Evolutionary conservation across 2,888 invertebrate species (phyloP), one percentile per base, ranked within the genome.

Genomic region (Dolichopus griseipennis): DNA sequence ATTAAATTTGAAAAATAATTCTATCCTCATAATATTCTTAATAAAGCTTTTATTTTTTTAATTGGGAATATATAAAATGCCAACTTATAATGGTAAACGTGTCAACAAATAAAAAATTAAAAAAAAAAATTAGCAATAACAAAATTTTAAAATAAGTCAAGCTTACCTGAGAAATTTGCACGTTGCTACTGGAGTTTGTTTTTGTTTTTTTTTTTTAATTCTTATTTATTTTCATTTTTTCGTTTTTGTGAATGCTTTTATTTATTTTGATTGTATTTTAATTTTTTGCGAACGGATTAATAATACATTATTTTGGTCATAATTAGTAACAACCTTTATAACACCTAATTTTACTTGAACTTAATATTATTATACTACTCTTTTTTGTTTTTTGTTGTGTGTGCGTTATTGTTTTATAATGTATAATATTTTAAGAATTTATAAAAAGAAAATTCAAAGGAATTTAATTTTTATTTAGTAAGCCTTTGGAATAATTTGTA

Each of bases 81-180:
- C 52, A 52, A 52, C 52, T n/a, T 52, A 52, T 37, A 52, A 52
- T 12, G 52, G 15, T 18, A 52, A 12, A 52, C 52, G 52, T 52
- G 52, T 52, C 52, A 52, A 52, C 5, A 18, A 52, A 37, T 9
- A 52, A 52, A 52, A 52, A n/a, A 6, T 6, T 12, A 2, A 6
- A 52, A 52, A 52, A 52, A 12, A 52, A 52, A 52, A 41, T 2
- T 12, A 41, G 8, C 27, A 27, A 15, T 12, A 41, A 41, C 27
- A 27, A 27, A 27, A 27, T 27, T 27, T 41, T 9, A 41, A 41
- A 41, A 41, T 41, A 52, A 52, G 6, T 52, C 18, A 18, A 18
- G 18, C 52, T 52, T 52, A 52, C 52, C 52, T 52, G 52, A 52
- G 15, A 52, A 52, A 52, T 52, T 52, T 52, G 52, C 52, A 52